Base-by-base conservation (phyloP, 1,140 invertebrate species). In the Ostrea denselamellosa region DNA sequence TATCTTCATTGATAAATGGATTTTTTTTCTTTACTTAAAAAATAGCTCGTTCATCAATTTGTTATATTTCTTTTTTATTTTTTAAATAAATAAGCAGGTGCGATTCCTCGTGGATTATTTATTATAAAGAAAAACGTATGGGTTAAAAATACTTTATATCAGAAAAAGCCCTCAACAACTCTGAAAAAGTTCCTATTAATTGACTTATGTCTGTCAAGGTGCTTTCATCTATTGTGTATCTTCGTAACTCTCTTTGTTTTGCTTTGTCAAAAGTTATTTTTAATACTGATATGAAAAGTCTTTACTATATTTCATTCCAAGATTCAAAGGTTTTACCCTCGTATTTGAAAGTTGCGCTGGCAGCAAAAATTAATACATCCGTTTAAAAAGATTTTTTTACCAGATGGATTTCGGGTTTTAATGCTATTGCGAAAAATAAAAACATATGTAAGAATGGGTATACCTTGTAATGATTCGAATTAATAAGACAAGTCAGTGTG, bases 381-480 rank as follows among this genome's bases (percentile, higher is more conserved):
- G 68, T 77, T 77, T 62, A 77, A 77, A 25, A 28, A 25, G 28
- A 34, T 8, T 77, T 22, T 25, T 77, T 77, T 10, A 77, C 28
- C 68, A 77, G 68, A 77, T 28, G 68, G 68, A 77, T 77, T 77
- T 34, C 0, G 14, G 68, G 9, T 77, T 77, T 77, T 28, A 77
- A 28, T 12, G 22, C 68, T 25, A 34, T 77, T 77, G 68, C 68
- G 68, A 77, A 77, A 77, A 77, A 77, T 77, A 77, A 77, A 77
- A 77, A 77, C 68, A 77, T 25, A 34, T 77, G 68, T 34, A 77
- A 77, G 68, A 77, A 77, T 28, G 22, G 25, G 68, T 77, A 77
- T 77, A 77, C 7, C 12, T 77, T 77, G 68, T 77, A 77, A 77
- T 77, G 68, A 77, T 28, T 77, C 68, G 68, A 77, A 77, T 77